These are phyloP conservation scores for Electrona antarctica DNA, from an alignment of 2,113 vertebrate genomes.

Conservation along the genomic window DNA sequence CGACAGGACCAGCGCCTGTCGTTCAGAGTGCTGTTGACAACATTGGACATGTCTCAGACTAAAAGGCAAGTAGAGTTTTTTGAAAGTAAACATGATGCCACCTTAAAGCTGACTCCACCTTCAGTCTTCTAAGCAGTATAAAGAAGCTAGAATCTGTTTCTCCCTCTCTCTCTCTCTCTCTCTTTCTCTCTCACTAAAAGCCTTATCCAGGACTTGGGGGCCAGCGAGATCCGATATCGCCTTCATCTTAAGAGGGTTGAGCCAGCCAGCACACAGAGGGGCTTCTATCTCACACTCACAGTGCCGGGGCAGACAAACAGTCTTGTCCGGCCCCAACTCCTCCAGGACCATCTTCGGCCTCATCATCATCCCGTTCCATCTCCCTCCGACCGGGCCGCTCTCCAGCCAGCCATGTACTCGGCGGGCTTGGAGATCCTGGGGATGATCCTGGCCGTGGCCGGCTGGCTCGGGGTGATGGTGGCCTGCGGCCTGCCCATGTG, in stretches of 20 bases:
- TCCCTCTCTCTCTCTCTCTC: slow-evolving; percentile 46
- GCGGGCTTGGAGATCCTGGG: slow-evolving; percentile 81
- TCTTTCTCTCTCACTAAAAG: slow-evolving; percentile 54
- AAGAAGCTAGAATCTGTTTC: slow-evolving; percentile 77
- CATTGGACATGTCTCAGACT: background rate
- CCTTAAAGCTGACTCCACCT: slow-evolving; percentile 79
- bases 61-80: slow-evolving; percentile 23
- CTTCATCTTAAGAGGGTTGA: slow-evolving; percentile 64
- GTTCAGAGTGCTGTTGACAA: background rate
- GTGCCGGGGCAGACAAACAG: slow-evolving; percentile 19
- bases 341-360: slow-evolving; percentile 14
- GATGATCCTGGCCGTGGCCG: slow-evolving; percentile 79
- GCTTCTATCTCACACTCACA: slow-evolving; percentile 53
- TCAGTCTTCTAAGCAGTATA: slow-evolving; percentile 76
- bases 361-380: background rate
- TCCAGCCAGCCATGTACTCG: slow-evolving; percentile 70
- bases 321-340: slow-evolving; percentile 14
- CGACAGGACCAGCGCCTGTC: background rate
- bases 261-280: slow-evolving; percentile 58
- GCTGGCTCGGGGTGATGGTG: slow-evolving; percentile 83
- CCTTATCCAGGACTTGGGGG: slow-evolving; percentile 54
- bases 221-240: slow-evolving; percentile 71
- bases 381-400: background rate
- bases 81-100: slow-evolving; percentile 67
- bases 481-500: slow-evolving; percentile 83